Percentiles rank a stretch among this genome's conserved stretches.
phyloP scores from a whole-genome alignment of 2,113 vertebrate species.

The Pelvicachromis taeniatus region DNA sequence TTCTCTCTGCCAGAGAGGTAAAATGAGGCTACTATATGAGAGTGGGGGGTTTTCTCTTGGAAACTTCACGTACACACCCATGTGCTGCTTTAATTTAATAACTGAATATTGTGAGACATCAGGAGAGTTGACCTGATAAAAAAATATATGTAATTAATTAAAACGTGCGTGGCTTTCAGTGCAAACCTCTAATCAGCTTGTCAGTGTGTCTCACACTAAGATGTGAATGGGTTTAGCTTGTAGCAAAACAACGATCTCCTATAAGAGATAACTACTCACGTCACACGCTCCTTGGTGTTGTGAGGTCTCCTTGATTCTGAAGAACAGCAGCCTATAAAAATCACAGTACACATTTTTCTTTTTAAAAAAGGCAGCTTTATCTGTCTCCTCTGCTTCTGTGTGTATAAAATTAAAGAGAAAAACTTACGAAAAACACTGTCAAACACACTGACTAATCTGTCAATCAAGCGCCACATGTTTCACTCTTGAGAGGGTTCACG shows the following conservation, averaged over 20 bases:
- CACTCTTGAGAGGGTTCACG: not conserved
- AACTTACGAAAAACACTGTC: not conserved
- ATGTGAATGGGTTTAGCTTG: not conserved
- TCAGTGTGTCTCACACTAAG: not conserved
- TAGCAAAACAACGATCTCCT: not conserved
- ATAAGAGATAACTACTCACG: not conserved
- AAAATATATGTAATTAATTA: not conserved
- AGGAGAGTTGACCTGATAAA: not conserved
- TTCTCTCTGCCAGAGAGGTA: not conserved
- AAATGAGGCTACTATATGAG: not conserved
- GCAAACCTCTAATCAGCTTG: not conserved
- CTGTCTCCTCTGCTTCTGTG: not conserved
- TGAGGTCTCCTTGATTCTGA: not conserved
- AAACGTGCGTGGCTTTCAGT: not conserved
- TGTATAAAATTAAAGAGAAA: not conserved
- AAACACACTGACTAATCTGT: not conserved
- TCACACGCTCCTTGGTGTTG: not conserved
- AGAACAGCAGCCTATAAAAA: not conserved
- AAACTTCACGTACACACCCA: not conserved
- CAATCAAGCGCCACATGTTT: not conserved
- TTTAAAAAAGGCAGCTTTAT: not conserved
- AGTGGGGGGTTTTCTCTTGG: fast-evolving
- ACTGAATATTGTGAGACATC: not conserved
- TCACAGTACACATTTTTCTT: not conserved
- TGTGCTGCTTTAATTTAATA: not conserved